Evolutionary conservation across 2,797 vertebrate species (phyloP), one percentile per base, ranked within the genome.

Genomic region (Geotrypetes seraphini): DNA sequence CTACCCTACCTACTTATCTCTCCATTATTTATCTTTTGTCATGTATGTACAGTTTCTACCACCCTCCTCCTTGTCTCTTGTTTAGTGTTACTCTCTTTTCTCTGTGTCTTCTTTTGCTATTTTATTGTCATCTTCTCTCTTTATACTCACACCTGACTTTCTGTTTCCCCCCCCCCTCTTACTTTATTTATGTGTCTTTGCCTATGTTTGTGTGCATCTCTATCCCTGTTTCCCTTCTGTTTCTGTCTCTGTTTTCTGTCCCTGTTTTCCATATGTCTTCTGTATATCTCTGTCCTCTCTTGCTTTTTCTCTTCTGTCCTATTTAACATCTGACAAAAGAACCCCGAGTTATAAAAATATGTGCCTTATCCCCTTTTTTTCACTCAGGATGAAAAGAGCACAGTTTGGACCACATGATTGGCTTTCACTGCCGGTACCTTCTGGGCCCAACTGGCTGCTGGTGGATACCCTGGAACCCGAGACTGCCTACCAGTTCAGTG

Each of bases 401-500:
- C 89, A 92, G 73, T 91, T 93, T 30, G 96, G 94, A 69, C 93
- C 96, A 50, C 96, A 98, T 1, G 91, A 97, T 73, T 99, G 96
- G 96, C 86, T 94, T 35, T 98, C 96, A n/a, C 79, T 95, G 59
- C 86, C 93, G 5, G 94, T 97, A 60, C 87, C 91, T 27, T 77
- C 82, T 52, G 83, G 88, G 62, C 88, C 86, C 65, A 92, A 43
- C 17, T 99, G 92, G 90, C 66, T 98, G 51, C 59, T 95, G 63
- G 88, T 98, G 66, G 89, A 92, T 37, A 86, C 79, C 25, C 67
- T 99, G 78, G 96, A 99, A 81, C 78, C 90, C 3, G 91, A 91
- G 83, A 98, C 92, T 2, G 90, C 91, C 4, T 99, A 99, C 77
- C 96, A 99, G 84, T 97, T 99, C 84, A 99, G 96, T 66, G 91